Evolutionary conservation across 2,888 invertebrate species (phyloP).

Genomic region (Scaptomyza flava): DNA sequence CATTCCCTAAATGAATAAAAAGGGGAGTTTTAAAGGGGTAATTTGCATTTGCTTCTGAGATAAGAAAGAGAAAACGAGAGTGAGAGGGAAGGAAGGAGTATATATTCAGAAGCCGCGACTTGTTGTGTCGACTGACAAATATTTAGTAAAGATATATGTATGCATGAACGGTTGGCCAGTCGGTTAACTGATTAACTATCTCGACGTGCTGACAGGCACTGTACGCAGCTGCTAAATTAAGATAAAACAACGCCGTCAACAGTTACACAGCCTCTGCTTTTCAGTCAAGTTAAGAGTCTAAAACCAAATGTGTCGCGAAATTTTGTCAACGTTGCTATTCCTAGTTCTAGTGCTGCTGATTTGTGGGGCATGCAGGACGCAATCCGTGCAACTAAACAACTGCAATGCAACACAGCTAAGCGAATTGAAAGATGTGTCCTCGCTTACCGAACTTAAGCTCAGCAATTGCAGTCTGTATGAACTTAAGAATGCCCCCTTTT

Average conservation of each 20-base stretch:
- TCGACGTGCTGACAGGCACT: slow-evolving; percentile 62
- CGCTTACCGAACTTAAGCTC: slow-evolving; percentile 59
- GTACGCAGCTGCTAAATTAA: slow-evolving; percentile 63
- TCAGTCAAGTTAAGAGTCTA: slow-evolving; percentile 30
- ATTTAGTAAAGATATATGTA: slow-evolving; percentile 37
- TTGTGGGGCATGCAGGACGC: slow-evolving; percentile 9
- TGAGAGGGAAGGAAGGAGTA: background rate
- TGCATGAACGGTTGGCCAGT: slow-evolving; percentile 24
- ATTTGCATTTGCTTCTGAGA: slow-evolving; percentile 3
- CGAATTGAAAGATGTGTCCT: slow-evolving; percentile 34
- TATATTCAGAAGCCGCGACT: slow-evolving; percentile 16
- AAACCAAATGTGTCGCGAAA: slow-evolving; percentile 35
- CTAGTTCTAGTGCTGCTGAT: slow-evolving; percentile 4
- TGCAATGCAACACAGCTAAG: slow-evolving; percentile 57
- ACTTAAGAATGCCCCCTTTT: slow-evolving; percentile 79
- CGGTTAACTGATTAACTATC: slow-evolving; percentile 67
- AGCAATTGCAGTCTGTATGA: slow-evolving; percentile 72
- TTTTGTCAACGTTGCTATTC: slow-evolving; percentile 26
- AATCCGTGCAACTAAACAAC: slow-evolving; percentile 50
- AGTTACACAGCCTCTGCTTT: slow-evolving; percentile 29
- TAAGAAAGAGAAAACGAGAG: background rate
- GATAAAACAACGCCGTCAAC: slow-evolving; percentile 50
- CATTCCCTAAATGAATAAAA: background rate
- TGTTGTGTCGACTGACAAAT: slow-evolving; percentile 50
- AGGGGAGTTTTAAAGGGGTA: background rate